A percentile compares a stretch with the other conserved stretches of the same genome.
Conservation (phyloP, 1,140 invertebrate species). For the Euwallacea fornicatus region DNA sequence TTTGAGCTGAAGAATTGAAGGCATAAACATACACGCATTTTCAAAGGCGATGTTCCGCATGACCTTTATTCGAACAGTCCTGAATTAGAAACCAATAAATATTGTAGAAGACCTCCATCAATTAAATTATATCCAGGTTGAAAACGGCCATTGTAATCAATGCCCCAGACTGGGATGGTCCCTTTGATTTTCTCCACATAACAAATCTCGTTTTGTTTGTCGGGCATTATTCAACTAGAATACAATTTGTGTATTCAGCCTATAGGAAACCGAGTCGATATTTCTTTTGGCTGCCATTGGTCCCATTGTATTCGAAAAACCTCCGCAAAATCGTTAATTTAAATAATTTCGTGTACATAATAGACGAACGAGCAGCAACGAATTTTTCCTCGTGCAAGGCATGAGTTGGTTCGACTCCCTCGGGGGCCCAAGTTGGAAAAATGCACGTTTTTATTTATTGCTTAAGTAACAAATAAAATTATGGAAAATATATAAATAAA, state of each 20-base stretch:
- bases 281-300: conserved; percentile 17
- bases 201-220: conserved; percentile 20
- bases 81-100: conserved; percentile 28
- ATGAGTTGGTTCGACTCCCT: too few relatives aligned
- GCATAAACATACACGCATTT: too few relatives aligned
- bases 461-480: too few relatives aligned
- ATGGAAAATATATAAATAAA: too few relatives aligned
- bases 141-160: conserved; percentile 24
- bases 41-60: background rate
- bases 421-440: too few relatives aligned
- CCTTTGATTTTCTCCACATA: conserved; percentile 16
- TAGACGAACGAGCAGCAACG: too few relatives aligned
- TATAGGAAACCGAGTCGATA: conserved; percentile 16
- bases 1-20: background rate
- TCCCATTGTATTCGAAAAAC: conserved; percentile 25
- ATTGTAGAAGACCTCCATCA: conserved; percentile 20
- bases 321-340: conserved; percentile 19
- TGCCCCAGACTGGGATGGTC: conserved; percentile 13
- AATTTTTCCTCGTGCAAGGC: too few relatives aligned
- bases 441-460: too few relatives aligned
- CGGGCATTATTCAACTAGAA: conserved; percentile 4
- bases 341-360: background rate
- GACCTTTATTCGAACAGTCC: background rate
- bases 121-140: conserved; percentile 30
- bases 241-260: conserved; percentile 10